Percentiles rank a stretch among this genome's conserved stretches.
Evolutionary conservation across 2,797 vertebrate genomes (phyloP).

Genomic region (Anguilla megastoma): DNA sequence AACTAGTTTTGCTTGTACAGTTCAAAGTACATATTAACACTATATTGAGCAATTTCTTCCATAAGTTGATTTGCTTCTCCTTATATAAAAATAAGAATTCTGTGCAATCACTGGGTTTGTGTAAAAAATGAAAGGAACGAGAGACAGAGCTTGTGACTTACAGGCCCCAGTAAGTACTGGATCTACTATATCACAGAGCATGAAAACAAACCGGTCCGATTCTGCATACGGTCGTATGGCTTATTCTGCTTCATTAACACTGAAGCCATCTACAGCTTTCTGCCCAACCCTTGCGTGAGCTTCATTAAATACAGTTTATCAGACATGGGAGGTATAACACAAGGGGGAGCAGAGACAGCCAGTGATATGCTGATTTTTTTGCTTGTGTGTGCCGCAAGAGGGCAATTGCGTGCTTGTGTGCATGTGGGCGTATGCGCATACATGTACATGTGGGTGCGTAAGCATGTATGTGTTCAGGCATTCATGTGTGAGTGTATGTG

Average conservation of each 20-base stretch:
- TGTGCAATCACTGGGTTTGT: neutral
- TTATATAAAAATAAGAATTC: neutral
- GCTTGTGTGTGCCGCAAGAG: neutral
- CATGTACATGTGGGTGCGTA: neutral
- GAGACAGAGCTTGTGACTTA: neutral
- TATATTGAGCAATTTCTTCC: neutral
- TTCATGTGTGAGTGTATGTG: neutral
- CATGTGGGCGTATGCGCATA: neutral
- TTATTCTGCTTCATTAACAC: neutral
- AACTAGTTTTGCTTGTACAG: neutral
- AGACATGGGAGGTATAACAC: neutral
- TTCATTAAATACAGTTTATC: neutral
- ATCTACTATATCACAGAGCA: neutral
- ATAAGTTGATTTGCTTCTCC: neutral
- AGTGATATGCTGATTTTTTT: neutral
- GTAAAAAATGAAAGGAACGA: neutral
- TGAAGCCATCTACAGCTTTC: too few relatives aligned
- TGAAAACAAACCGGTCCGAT: neutral
- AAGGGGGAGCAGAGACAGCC: neutral
- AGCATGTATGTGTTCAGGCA: neutral
- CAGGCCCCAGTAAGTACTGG: neutral
- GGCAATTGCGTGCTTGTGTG: neutral
- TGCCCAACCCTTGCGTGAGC: neutral
- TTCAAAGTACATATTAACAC: neutral
- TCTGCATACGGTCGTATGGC: neutral